phyloP scores from a whole-genome alignment of 2,797 vertebrate species.

The Agapornis canus region DNA sequence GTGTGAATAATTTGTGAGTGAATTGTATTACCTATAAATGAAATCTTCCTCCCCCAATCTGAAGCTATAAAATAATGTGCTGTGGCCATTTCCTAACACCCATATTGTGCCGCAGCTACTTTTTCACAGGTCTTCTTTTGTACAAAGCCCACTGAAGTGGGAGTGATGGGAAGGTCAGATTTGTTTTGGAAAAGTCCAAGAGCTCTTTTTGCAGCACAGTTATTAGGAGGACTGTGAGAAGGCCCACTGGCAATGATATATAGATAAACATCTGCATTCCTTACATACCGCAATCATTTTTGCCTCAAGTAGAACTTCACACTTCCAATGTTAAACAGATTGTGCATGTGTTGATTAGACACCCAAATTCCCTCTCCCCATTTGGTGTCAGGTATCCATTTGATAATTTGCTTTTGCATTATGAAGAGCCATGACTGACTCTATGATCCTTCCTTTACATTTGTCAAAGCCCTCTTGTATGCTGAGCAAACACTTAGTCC shows the following conservation, averaged over 20 bases:
- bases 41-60: background rate
- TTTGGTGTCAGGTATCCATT: slow-evolving; percentile 45
- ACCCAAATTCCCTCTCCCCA: slow-evolving; percentile 16
- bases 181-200: slow-evolving; percentile 72
- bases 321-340: slow-evolving; percentile 33
- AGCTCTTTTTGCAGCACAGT: slow-evolving; percentile 51
- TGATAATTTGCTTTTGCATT: slow-evolving; percentile 52
- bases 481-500: background rate
- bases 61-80: background rate
- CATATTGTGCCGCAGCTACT: background rate
- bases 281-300: slow-evolving; percentile 65
- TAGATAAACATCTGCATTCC: slow-evolving; percentile 74
- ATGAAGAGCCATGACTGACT: slow-evolving; percentile 17
- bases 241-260: slow-evolving; percentile 59
- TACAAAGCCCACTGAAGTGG: background rate
- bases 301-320: slow-evolving; percentile 58
- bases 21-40: background rate
- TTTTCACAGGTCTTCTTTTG: background rate
- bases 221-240: slow-evolving; percentile 67
- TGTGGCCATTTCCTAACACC: background rate
- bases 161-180: slow-evolving; percentile 56
- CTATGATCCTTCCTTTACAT: slow-evolving; percentile 11
- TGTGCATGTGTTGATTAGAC: background rate
- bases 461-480: background rate
- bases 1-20: background rate